A percentile compares a stretch with the other conserved stretches of the same genome.
Conservation (phyloP, 2,888 invertebrate species). For the Spisula subtruncata region DNA sequence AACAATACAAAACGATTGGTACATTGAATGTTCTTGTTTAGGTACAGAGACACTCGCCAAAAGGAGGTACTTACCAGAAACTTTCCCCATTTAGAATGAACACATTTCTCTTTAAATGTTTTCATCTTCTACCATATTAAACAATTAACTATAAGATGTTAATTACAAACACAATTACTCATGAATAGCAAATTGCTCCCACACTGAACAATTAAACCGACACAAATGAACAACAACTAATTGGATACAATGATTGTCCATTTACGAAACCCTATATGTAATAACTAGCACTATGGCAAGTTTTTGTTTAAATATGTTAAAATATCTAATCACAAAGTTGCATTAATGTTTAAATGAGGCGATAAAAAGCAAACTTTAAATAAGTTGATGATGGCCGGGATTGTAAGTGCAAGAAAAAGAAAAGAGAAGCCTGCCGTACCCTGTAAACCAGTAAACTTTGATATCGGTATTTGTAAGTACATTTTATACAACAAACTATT, state of each 20-base stretch:
- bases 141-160: neutral
- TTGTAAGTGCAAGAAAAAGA: too few relatives aligned
- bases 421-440: too few relatives aligned
- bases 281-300: too few relatives aligned
- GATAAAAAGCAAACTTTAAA: too few relatives aligned
- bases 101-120: neutral
- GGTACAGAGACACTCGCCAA: neutral
- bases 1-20: neutral
- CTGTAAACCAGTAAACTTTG: too few relatives aligned
- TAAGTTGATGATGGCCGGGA: too few relatives aligned
- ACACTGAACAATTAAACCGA: neutral
- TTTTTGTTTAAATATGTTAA: too few relatives aligned
- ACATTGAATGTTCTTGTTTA: neutral
- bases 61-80: neutral
- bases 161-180: slow-evolving; percentile 16
- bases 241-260: neutral
- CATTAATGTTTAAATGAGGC: too few relatives aligned
- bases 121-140: neutral
- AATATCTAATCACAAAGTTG: too few relatives aligned
- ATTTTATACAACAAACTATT: too few relatives aligned
- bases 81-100: neutral
- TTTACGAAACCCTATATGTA: neutral
- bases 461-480: too few relatives aligned
- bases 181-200: neutral
- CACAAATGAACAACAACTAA: neutral